phyloP scores from a whole-genome alignment of 2,888 invertebrate species.

The Cerastis leucographa region DNA sequence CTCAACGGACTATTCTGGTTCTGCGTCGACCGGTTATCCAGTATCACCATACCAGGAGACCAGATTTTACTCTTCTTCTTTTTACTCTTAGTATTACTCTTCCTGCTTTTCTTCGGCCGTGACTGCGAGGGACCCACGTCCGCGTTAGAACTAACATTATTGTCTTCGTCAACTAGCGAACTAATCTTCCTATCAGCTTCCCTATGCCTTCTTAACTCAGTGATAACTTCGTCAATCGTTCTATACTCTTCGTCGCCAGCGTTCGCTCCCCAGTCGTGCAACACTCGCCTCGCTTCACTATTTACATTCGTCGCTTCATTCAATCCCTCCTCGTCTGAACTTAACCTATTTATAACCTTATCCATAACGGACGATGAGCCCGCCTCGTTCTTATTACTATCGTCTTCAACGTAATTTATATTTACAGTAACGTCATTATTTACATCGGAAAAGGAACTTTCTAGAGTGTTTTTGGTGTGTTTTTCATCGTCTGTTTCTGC shows the following conservation, averaged over 20 bases:
- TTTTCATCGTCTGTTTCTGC: slow-evolving; percentile 68
- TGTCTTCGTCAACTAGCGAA: slow-evolving; percentile 72
- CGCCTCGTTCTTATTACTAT: slow-evolving; percentile 84
- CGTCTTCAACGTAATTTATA: slow-evolving; percentile 83
- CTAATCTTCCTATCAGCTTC: slow-evolving; percentile 75
- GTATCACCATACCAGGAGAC: slow-evolving; percentile 85
- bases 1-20: slow-evolving; percentile 80
- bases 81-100: slow-evolving; percentile 78
- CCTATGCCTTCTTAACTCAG: slow-evolving; percentile 80
- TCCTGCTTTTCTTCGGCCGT: slow-evolving; percentile 78
- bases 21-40: slow-evolving; percentile 82
- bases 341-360: slow-evolving; percentile 78
- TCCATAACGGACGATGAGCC: slow-evolving; percentile 76
- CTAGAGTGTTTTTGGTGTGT: slow-evolving; percentile 73
- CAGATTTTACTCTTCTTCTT: slow-evolving; percentile 84
- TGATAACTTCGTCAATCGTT: slow-evolving; percentile 83
- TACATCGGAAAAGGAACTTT: slow-evolving; percentile 83
- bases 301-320: slow-evolving; percentile 73
- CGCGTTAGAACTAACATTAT: slow-evolving; percentile 62
- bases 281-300: slow-evolving; percentile 70
- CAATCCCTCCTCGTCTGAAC: slow-evolving; percentile 75
- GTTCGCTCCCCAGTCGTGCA: slow-evolving; percentile 79
- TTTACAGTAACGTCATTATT: slow-evolving; percentile 77
- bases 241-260: slow-evolving; percentile 77
- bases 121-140: slow-evolving; percentile 74